Conservation (phyloP, 1,140 invertebrate species). For the Papilio helenus region DNA sequence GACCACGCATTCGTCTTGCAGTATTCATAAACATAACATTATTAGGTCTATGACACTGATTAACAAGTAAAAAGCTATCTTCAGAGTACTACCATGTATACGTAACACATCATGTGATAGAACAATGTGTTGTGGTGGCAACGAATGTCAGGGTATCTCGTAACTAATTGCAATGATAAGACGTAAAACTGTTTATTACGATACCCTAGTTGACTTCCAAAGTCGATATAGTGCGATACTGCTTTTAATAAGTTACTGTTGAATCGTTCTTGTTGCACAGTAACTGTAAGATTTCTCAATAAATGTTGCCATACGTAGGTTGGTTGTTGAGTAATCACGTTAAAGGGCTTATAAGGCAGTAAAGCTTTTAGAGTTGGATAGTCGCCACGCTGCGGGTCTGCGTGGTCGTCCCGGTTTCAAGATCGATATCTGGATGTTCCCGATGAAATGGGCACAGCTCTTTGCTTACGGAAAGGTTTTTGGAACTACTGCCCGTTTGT, state of each 20-base stretch:
- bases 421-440: constrained; percentile 29
- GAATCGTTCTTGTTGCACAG: background rate
- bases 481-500: background rate
- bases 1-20: constrained; percentile 13
- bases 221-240: background rate
- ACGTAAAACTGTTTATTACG: constrained; percentile 5
- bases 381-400: constrained; percentile 2
- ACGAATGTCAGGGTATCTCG: background rate
- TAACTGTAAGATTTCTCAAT: constrained; percentile 13
- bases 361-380: constrained; percentile 34
- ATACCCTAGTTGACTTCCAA: background rate
- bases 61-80: background rate
- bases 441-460: constrained; percentile 26
- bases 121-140: background rate
- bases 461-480: constrained; percentile 1
- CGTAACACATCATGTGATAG: background rate
- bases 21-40: constrained; percentile 24
- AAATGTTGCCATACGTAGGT: background rate
- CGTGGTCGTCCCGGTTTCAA: constrained; percentile 29
- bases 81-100: background rate
- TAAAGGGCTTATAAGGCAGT: constrained; percentile 5
- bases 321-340: constrained; percentile 23
- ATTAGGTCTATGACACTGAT: background rate
- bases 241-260: constrained; percentile 2
- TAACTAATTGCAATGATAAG: background rate